Evolutionary conservation across 2,797 vertebrate genomes (phyloP), one percentile per base, ranked within the genome.

Genomic region (Sphenopsis melanotis): DNA sequence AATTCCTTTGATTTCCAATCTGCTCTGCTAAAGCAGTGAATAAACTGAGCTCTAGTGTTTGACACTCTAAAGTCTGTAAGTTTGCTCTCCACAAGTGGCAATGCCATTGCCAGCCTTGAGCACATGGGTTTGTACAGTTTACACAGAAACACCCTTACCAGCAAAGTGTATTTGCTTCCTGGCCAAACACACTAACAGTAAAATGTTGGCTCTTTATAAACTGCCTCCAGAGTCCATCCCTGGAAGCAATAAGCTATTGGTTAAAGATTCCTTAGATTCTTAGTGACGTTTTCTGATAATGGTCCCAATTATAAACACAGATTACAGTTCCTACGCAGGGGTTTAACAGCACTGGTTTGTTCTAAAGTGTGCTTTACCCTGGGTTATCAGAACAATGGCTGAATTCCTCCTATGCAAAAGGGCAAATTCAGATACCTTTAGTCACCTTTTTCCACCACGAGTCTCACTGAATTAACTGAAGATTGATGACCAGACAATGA

Each of bases 361-460:
- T 89, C 60, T 65, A 19, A 50, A 91, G 87, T 44, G 61, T 91
- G 79, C 84, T 94, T 88, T 94, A 93, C 60, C 76, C 65, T 4
- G 4, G 3, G 19, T 88, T 96, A 96, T 96, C 94, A 76, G 85
- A 89, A 70, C 8, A 19, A 41, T 12, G 79, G 65, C 65, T 72
- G 55, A 92, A 91, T 90, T 88, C 89, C 82, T 92, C 63, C 59
- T 29, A 6, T 24, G 47, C 76, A 88, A 91, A 93, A 93, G 83
- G 87, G 72, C 77, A 94, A 91, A 96, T 90, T 82, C 85, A 94
- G 70, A 94, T 84, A 82, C 44, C 87, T 95, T 96, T 91, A 95
- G 52, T 96, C 94, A 94, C 89, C 77, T 76, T 94, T 69, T 90
- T 66, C 89, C 87, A 91, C 49, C 87, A 49, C 4, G 11, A 63